Percentiles rank a stretch among this genome's conserved stretches.
Conservation (phyloP, 2,888 invertebrate species). For the Molorchus minor region DNA sequence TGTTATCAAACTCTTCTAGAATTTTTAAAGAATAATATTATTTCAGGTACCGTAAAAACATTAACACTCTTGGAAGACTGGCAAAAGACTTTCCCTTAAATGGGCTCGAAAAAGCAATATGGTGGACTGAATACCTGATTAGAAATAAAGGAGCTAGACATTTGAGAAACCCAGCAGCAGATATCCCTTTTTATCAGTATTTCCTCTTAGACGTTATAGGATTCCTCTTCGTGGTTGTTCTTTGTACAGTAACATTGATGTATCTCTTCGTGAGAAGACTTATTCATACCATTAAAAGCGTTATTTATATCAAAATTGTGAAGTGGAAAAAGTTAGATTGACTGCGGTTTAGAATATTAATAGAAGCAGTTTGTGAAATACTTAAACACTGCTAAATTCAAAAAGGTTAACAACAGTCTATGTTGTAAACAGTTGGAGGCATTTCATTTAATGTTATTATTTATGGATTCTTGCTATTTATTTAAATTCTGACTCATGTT, state of each 20-base stretch:
- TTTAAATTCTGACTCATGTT: too few relatives aligned
- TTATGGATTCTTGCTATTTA: too few relatives aligned
- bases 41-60: conserved; percentile 6
- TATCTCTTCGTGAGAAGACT: conserved; percentile 7
- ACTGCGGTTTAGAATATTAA: too few relatives aligned
- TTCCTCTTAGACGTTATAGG: conserved; percentile 41
- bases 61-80: background rate
- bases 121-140: conserved; percentile 48
- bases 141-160: conserved; percentile 42
- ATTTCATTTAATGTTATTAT: too few relatives aligned
- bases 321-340: conserved; percentile 8
- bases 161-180: conserved; percentile 33
- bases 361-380: too few relatives aligned
- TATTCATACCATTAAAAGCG: conserved; percentile 2
- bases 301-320: background rate
- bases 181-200: conserved; percentile 43
- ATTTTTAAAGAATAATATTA: background rate
- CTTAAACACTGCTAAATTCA: too few relatives aligned
- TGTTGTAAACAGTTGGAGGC: too few relatives aligned
- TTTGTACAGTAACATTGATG: conserved; percentile 3
- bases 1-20: too few relatives aligned
- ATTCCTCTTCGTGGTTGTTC: conserved; percentile 21
- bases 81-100: conserved; percentile 32
- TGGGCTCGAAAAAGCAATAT: conserved; percentile 42
- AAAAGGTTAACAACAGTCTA: too few relatives aligned